Conservation (phyloP, 2,888 invertebrate species). For the Sialis lutaria region DNA sequence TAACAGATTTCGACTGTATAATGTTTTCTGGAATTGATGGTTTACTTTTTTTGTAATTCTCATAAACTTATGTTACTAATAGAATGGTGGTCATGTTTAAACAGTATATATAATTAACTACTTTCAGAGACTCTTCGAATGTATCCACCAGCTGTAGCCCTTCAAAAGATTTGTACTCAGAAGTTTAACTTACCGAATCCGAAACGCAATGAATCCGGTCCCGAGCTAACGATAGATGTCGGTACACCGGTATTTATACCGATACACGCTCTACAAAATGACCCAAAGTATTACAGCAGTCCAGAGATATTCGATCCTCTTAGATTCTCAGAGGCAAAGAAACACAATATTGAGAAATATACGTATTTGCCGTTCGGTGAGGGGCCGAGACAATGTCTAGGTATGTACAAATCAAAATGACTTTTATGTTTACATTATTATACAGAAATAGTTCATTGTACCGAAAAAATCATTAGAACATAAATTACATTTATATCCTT, state of each 20-base stretch:
- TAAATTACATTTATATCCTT: too few species aligned
- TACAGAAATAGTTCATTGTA: too few species aligned
- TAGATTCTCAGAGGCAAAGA: slow-evolving; percentile 19
- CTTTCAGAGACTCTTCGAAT: slow-evolving; percentile 15
- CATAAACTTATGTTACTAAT: too few species aligned
- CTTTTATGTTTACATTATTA: too few species aligned
- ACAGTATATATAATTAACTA: slow-evolving; percentile 6
- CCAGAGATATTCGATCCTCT: slow-evolving; percentile 24
- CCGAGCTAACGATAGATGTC: slow-evolving; percentile 13
- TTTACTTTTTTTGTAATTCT: too few species aligned
- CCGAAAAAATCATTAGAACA: too few species aligned
- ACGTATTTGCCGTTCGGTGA: slow-evolving; percentile 18
- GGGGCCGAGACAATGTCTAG: slow-evolving; percentile 19
- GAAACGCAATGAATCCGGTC: slow-evolving; percentile 8
- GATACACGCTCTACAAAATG: slow-evolving; percentile 18
- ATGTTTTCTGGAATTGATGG: too few species aligned
- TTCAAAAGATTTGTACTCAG: slow-evolving; percentile 11
- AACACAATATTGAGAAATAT: slow-evolving; percentile 14
- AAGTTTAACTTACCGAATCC: slow-evolving; percentile 12
- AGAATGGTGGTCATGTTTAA: too few species aligned
- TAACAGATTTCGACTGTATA: too few species aligned
- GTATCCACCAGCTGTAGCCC: slow-evolving; percentile 12
- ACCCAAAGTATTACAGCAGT: slow-evolving; percentile 21
- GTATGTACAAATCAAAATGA: slow-evolving; percentile 9
- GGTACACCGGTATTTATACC: slow-evolving; percentile 20